Percentiles rank a stretch among this genome's conserved stretches.
These are phyloP conservation scores for Procambarus virginalis DNA, from an alignment of 1,140 invertebrate species.

Conservation along the genomic window DNA sequence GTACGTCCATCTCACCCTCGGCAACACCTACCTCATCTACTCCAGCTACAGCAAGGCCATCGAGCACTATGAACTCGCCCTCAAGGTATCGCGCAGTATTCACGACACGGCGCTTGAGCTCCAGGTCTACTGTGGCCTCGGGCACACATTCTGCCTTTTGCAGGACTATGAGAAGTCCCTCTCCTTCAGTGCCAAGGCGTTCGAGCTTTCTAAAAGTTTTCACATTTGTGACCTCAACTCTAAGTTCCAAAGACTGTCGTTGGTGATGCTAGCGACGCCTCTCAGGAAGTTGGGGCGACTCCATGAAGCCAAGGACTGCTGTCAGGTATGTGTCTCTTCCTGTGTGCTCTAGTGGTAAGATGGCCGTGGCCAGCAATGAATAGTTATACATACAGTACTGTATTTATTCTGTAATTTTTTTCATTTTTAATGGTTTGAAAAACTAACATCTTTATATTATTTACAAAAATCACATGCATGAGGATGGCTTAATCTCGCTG, in stretches of 20 bases:
- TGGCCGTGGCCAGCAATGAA: too few relatives aligned
- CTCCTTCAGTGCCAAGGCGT: constrained; percentile 86
- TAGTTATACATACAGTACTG: too few relatives aligned
- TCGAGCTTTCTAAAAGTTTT: constrained; percentile 86
- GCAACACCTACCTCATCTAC: constrained; percentile 86
- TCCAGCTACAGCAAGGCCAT: constrained; percentile 89
- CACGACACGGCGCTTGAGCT: constrained; percentile 84
- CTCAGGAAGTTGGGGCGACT: constrained; percentile 88
- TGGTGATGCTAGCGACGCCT: constrained; percentile 87
- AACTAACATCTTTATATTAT: too few relatives aligned
- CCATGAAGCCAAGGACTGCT: constrained; percentile 90
- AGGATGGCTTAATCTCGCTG: too few relatives aligned
- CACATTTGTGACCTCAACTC: constrained; percentile 87
- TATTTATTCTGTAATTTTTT: too few relatives aligned
- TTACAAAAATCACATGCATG: too few relatives aligned
- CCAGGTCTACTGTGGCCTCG: constrained; percentile 88
- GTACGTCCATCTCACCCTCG: constrained; percentile 88
- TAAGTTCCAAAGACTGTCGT: constrained; percentile 83
- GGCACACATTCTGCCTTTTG: constrained; percentile 85
- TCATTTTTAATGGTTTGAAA: too few relatives aligned
- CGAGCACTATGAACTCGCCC: constrained; percentile 88
- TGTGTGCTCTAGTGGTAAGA: too few relatives aligned
- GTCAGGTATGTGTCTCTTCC: constrained; percentile 79
- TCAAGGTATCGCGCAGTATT: constrained; percentile 86
- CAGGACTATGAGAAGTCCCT: constrained; percentile 88